These are phyloP conservation scores for Endotricha flammealis DNA, from an alignment of 2,888 invertebrate genomes.

Conservation along the genomic window DNA sequence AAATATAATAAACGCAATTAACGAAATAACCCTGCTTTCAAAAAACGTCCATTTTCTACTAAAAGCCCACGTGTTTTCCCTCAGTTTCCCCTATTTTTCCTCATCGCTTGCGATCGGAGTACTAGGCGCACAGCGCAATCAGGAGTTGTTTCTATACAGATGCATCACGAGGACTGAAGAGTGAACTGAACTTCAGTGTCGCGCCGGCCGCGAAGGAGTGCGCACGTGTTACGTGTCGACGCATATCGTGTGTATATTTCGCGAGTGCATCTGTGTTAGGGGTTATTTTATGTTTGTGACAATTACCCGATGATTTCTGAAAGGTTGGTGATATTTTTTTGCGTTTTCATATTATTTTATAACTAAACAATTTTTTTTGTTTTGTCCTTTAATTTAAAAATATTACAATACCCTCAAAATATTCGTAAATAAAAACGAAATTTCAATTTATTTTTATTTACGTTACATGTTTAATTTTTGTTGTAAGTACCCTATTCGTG, in stretches of 20 bases:
- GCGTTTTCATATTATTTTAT: constrained; percentile 2
- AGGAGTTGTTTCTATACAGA: constrained; percentile 40
- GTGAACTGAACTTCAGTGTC: constrained; percentile 52
- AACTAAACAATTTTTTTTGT: not conserved
- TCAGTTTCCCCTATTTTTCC: constrained; percentile 23
- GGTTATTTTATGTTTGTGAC: constrained; percentile 23
- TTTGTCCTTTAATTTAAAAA: no score
- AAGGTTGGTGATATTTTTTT: constrained; percentile 28
- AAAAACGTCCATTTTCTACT: not conserved
- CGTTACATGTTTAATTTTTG: no score
- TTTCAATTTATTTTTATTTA: no score
- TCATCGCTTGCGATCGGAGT: constrained; percentile 30
- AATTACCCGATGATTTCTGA: constrained; percentile 26
- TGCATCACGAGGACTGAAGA: constrained; percentile 41
- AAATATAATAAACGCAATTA: no score
- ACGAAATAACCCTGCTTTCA: no score
- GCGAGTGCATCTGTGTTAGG: constrained; percentile 11
- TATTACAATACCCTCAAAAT: no score
- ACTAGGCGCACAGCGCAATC: constrained; percentile 48
- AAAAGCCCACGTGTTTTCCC: constrained; percentile 1
- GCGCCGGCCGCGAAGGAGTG: constrained; percentile 48
- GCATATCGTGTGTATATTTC: constrained; percentile 24
- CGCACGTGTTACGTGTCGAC: constrained; percentile 38
- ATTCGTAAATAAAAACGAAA: no score
- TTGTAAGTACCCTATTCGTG: no score